These are phyloP conservation scores for Aplodontia rufa DNA, from an alignment of 2,113 vertebrate genomes.

Conservation along the genomic window DNA sequence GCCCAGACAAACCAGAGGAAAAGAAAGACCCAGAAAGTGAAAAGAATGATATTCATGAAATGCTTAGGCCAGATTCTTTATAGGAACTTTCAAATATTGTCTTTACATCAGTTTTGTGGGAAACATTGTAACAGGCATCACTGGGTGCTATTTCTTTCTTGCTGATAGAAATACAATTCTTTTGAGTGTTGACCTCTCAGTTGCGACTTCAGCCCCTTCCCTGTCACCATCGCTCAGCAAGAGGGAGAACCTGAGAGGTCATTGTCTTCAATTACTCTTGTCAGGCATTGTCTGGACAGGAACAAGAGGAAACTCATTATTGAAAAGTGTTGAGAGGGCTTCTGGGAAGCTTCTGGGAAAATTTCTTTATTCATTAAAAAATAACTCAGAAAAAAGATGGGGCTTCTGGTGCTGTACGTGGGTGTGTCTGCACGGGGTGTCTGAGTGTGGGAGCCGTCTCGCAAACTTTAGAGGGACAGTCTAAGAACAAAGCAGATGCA, in stretches of 20 bases:
- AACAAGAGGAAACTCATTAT: not conserved
- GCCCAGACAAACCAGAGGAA: not conserved
- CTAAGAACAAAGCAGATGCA: not conserved
- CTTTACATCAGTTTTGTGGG: not conserved
- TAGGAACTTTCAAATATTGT: not conserved
- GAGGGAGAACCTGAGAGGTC: not conserved
- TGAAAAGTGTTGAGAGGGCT: not conserved
- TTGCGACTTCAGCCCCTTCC: not conserved
- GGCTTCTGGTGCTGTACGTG: no score
- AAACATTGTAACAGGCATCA: not conserved
- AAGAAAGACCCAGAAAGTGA: not conserved
- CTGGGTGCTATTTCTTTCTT: not conserved
- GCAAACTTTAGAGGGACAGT: not conserved
- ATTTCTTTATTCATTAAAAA: not conserved
- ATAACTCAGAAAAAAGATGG: not conserved
- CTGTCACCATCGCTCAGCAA: not conserved
- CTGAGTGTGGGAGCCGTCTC: not conserved
- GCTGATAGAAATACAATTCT: not conserved
- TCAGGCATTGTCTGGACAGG: not conserved
- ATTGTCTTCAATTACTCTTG: not conserved
- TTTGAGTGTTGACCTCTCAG: not conserved
- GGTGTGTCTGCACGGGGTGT: not conserved
- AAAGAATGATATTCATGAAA: constrained; percentile 7
- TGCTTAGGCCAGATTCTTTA: not conserved
- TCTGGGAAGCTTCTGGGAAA: not conserved